Percentiles rank a stretch among this genome's conserved stretches.
Evolutionary conservation across 2,888 invertebrate species (phyloP).

Genomic region (Lapara coniferarum): DNA sequence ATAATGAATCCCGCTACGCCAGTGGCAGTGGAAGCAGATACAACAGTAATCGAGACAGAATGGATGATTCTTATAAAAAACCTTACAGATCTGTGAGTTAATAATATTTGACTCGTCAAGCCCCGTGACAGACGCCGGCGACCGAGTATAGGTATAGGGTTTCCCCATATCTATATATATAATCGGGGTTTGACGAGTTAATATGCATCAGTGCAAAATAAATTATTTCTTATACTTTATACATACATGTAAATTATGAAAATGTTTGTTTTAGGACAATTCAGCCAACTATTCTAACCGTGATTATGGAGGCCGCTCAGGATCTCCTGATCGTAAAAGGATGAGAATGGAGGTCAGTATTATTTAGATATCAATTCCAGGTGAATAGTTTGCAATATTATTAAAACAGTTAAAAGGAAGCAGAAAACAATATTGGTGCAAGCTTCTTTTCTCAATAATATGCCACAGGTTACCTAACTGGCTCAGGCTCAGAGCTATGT

Average conservation of each 20-base stretch:
- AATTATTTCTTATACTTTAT: not conserved
- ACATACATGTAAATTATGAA: not conserved
- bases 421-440: not conserved
- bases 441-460: conserved; percentile 3
- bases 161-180: no score
- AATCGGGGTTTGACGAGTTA: no score
- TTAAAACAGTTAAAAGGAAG: conserved; percentile 4
- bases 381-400: not conserved
- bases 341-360: conserved; percentile 85
- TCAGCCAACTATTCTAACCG: conserved; percentile 79
- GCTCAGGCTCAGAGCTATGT: not conserved
- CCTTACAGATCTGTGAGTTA: conserved; percentile 74
- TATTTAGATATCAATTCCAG: not conserved
- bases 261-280: conserved; percentile 64
- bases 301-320: conserved; percentile 81
- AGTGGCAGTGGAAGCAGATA: conserved; percentile 68
- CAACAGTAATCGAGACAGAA: conserved; percentile 65
- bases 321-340: conserved; percentile 86
- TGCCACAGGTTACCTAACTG: not conserved
- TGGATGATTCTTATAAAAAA: conserved; percentile 78
- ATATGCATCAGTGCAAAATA: not conserved
- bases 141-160: no score
- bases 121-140: no score
- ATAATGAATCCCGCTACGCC: conserved; percentile 72
- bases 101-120: no score